phyloP scores from a whole-genome alignment of 2,888 invertebrate genomes.

The Branchellion lobata region DNA sequence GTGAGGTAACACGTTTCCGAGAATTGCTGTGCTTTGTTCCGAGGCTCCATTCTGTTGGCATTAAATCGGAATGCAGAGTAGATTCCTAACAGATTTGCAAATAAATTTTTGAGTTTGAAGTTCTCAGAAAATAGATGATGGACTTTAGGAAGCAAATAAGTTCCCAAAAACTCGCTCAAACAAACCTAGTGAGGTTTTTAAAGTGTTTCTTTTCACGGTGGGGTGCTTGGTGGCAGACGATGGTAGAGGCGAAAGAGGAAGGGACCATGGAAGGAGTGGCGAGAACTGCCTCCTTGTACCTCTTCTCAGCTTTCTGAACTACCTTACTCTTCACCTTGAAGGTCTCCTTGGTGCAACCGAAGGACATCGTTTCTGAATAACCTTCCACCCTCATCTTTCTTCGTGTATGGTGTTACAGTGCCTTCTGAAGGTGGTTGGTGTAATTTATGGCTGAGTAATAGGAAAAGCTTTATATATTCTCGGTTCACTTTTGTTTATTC shows the following conservation, averaged over 20 bases:
- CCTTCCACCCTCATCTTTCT: no score
- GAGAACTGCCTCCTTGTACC: constrained; percentile 14
- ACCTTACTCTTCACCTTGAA: background rate
- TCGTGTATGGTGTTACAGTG: no score
- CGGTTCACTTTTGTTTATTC: no score
- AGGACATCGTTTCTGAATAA: no score
- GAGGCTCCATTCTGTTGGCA: background rate
- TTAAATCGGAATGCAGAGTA: no score
- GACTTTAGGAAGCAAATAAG: no score
- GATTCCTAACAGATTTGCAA: no score
- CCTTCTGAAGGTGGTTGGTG: no score
- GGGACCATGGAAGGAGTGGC: background rate
- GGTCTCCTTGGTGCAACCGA: background rate
- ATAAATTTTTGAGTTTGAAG: no score
- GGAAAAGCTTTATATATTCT: no score
- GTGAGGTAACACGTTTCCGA: constrained; percentile 32
- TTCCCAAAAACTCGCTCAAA: background rate
- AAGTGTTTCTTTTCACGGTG: background rate
- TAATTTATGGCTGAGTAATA: no score
- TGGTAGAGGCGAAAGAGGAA: constrained; percentile 12
- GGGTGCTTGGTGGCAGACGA: constrained; percentile 7
- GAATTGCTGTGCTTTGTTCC: constrained; percentile 17
- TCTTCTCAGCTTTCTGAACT: background rate
- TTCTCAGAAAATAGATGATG: no score
- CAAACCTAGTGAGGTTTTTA: constrained; percentile 2